Conservation (phyloP, 2,113 vertebrate species). For the Ceratotherium simum region DNA sequence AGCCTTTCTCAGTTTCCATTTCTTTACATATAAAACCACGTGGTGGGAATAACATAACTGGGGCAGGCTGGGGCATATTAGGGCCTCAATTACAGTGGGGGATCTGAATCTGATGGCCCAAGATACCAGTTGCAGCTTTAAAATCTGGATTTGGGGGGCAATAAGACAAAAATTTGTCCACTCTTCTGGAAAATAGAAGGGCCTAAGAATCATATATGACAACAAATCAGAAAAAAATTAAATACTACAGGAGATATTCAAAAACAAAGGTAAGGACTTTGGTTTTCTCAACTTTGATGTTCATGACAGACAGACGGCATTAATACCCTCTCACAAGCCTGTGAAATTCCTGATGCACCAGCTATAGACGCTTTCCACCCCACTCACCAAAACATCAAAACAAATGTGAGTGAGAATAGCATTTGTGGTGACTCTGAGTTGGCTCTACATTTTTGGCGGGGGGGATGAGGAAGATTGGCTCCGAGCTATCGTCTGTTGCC, state of each 20-base stretch:
- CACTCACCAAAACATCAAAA: background rate
- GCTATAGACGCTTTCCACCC: background rate
- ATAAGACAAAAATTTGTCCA: fast-evolving
- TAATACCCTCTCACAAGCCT: background rate
- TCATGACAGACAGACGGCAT: too few relatives aligned
- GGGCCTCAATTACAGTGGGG: background rate
- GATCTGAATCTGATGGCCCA: background rate
- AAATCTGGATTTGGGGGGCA: background rate
- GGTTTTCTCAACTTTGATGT: background rate
- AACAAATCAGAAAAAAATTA: fast-evolving
- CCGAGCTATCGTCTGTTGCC: too few relatives aligned
- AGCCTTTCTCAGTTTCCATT: background rate
- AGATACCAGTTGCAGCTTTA: background rate
- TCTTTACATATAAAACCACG: background rate
- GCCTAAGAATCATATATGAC: background rate
- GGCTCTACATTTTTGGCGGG: too few relatives aligned
- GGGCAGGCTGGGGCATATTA: background rate
- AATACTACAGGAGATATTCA: background rate
- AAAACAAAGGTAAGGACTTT: background rate
- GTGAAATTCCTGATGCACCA: background rate
- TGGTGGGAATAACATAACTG: background rate
- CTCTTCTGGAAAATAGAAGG: background rate
- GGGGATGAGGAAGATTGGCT: too few relatives aligned
- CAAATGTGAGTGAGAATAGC: background rate
- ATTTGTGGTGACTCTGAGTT: background rate